These are phyloP conservation scores for Megalops cyprinoides DNA, from an alignment of 2,797 vertebrate species.

Conservation along the genomic window DNA sequence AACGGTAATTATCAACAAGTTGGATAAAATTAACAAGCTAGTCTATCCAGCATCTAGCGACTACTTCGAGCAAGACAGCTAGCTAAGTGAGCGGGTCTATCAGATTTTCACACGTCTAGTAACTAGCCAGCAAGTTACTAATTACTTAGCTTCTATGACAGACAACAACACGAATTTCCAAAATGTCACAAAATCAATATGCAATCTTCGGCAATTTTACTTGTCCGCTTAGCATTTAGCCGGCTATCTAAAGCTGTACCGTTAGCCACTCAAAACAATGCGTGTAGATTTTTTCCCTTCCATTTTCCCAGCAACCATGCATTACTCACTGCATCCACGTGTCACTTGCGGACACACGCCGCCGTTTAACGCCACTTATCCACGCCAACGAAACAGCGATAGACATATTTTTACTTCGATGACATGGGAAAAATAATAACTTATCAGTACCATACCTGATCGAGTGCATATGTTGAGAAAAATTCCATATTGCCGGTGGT, in stretches of 20 bases:
- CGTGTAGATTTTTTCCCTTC: slow-evolving; percentile 13
- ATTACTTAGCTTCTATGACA: background rate
- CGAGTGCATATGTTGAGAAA: slow-evolving; percentile 17
- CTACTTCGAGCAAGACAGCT: background rate
- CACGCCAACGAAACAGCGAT: background rate
- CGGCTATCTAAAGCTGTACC: background rate
- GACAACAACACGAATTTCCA: background rate
- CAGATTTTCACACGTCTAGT: background rate
- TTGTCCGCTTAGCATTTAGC: background rate
- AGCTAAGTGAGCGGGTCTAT: too few relatives aligned
- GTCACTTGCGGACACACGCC: slow-evolving; percentile 23
- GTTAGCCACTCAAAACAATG: background rate
- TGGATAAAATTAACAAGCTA: background rate
- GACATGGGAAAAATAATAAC: background rate
- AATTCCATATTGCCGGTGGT: slow-evolving; percentile 62
- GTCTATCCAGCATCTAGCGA: background rate
- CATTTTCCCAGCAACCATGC: slow-evolving; percentile 36
- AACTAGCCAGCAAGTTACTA: background rate
- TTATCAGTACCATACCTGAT: slow-evolving; percentile 17
- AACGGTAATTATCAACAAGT: too few relatives aligned
- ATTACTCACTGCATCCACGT: slow-evolving; percentile 32
- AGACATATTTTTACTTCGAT: background rate
- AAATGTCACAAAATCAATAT: background rate
- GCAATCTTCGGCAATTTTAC: background rate
- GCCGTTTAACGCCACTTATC: too few relatives aligned